phyloP scores from a whole-genome alignment of 2,113 vertebrate species.

The Hoplias malabaricus region DNA sequence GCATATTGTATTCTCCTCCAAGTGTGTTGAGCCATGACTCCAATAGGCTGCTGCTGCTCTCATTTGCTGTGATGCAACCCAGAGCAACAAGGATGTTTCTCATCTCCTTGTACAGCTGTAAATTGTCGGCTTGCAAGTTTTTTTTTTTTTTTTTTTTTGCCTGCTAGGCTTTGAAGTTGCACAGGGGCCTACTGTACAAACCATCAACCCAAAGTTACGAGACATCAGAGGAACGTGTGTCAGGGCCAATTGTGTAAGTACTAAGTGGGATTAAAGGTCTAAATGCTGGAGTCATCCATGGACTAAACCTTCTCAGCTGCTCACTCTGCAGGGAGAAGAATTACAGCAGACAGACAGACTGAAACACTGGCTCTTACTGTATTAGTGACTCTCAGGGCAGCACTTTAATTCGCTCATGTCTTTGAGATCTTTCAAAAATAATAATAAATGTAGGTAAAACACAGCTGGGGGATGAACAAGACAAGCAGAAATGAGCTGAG shows the following conservation, averaged over 20 bases:
- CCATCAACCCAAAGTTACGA: not conserved
- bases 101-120: no score
- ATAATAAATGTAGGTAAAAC: not conserved
- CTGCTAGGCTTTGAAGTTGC: constrained; percentile 64
- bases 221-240: constrained; percentile 49
- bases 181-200: constrained; percentile 40
- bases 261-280: not conserved
- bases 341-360: not conserved
- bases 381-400: not conserved
- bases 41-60: no score
- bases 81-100: no score
- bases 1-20: no score
- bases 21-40: no score
- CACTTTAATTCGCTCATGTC: not conserved
- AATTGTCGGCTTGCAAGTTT: no score
- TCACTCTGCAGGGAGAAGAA: not conserved
- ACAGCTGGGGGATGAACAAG: not conserved
- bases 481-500: not conserved
- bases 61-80: no score
- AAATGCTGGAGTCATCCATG: not conserved
- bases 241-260: not conserved
- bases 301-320: not conserved
- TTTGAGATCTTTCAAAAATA: no score
- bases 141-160: no score
- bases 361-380: not conserved